Percentiles rank a stretch among this genome's conserved stretches.
These are phyloP conservation scores for Corvus cornix DNA, from an alignment of 2,113 vertebrate genomes.

Conservation along the genomic window DNA sequence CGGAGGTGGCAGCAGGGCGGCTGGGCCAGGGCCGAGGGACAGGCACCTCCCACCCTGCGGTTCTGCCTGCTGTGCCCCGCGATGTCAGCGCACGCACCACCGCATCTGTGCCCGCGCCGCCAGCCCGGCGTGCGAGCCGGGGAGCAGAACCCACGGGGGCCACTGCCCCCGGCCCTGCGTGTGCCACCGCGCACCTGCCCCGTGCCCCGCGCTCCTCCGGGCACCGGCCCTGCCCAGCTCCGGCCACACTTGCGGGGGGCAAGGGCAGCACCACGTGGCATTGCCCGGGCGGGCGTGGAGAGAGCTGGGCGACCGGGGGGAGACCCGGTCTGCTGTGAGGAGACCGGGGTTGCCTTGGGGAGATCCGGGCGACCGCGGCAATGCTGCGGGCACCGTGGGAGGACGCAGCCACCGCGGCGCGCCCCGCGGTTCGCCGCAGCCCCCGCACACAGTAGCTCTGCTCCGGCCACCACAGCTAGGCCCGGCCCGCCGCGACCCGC, in stretches of 20 bases:
- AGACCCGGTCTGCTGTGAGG: background rate
- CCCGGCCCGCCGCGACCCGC: background rate
- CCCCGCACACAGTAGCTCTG: background rate
- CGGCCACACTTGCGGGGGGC: background rate
- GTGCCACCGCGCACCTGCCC: background rate
- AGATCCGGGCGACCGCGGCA: background rate
- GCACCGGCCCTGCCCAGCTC: background rate
- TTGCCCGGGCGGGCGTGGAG: background rate
- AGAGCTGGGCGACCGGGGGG: background rate
- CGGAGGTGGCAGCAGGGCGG: background rate
- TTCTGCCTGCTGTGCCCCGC: background rate
- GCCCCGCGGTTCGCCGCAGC: background rate
- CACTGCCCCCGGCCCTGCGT: background rate
- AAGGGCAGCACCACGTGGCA: background rate
- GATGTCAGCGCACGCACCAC: background rate
- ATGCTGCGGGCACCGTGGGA: background rate
- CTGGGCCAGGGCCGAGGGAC: background rate
- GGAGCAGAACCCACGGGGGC: background rate
- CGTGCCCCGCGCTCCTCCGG: background rate
- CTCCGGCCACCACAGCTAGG: background rate
- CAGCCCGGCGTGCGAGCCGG: background rate
- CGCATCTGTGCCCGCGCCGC: background rate
- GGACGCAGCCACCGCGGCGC: background rate
- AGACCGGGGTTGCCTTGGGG: no score
- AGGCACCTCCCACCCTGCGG: background rate